Base-by-base conservation (phyloP, 2,113 vertebrate species). In the Danio rerio region DNA sequence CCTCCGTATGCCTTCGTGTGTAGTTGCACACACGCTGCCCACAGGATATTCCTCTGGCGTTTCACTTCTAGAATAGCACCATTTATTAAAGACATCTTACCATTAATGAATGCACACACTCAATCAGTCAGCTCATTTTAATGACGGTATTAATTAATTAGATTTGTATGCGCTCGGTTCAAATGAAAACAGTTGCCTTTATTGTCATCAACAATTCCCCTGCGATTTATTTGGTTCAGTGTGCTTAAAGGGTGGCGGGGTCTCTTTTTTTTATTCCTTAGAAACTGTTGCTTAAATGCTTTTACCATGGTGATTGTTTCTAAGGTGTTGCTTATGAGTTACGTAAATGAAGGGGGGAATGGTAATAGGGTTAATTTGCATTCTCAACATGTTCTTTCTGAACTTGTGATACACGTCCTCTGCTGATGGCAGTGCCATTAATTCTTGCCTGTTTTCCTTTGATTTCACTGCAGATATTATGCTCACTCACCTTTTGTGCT, bases 231-330 rank as follows among this genome's bases (percentile, higher is more conserved):
- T 73, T 61, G 65, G 58, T 72, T 71, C 81, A 81, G 58, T 70
- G 59, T 73, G 65, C 81, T 74, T 66, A 73, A 84, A 56, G 43
- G 78, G 71, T 55, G 63, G 47, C 71, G 40, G 70, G 68, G 63
- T 83, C 53, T 52, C 49, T 52, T 78, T 78, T 73, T 76, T 78
- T 74, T 61, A 81, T 84, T 65, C 85, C 88, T 59, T 89, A 85
- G 92, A 91, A 87, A 91, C 91, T 71, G 59, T 84, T 80, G 78
- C 89, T 90, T 76, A 88, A 89, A 90, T 81, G 87, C 79, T 77
- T 75, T 90, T 90, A 89, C 91, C 91, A 93, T 89, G 90, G 90
- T 52, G 78, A 92, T 88, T 66, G 88, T 93, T 91, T 91, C 90
- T 87, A 90, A 74, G 89, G 86, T 86, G 85, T 88, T 86, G 56